Conservation (phyloP, 1,140 invertebrate species). For the Drosophila ogumai region DNA sequence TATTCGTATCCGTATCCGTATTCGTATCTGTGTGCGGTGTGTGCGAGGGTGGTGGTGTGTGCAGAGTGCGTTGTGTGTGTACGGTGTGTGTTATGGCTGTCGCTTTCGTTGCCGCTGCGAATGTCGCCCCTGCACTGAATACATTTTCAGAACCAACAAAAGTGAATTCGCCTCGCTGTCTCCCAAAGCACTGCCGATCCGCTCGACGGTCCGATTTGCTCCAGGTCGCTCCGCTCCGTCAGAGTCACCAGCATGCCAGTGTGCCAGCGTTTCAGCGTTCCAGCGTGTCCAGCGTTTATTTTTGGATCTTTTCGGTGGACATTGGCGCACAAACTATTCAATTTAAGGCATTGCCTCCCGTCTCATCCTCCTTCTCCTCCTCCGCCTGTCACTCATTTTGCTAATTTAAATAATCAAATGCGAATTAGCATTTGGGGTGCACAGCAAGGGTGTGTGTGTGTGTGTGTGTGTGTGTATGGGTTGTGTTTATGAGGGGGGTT, state of each 20-base stretch:
- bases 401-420: constrained; percentile 81
- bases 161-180: constrained; percentile 60
- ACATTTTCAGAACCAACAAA: constrained; percentile 74
- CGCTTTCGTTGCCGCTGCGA: constrained; percentile 81
- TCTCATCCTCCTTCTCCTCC: constrained; percentile 30
- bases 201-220: constrained; percentile 21
- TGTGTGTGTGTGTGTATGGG: neutral
- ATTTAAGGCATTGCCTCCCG: constrained; percentile 53
- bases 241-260: neutral
- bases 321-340: constrained; percentile 71
- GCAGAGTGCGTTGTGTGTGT: constrained; percentile 9
- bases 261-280: neutral
- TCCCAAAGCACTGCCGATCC: constrained; percentile 38
- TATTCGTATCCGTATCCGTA: constrained; percentile 1
- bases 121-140: constrained; percentile 83
- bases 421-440: constrained; percentile 56
- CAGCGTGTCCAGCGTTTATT: constrained; percentile 28
- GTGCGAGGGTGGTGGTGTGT: constrained; percentile 15
- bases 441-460: constrained; percentile 6
- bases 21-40: constrained; percentile 18
- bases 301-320: constrained; percentile 59
- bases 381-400: constrained; percentile 72
- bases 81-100: constrained; percentile 62
- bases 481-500: neutral
- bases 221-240: constrained; percentile 14